Conservation (phyloP, 2,797 vertebrate genomes). For the Ciconia nigra region DNA sequence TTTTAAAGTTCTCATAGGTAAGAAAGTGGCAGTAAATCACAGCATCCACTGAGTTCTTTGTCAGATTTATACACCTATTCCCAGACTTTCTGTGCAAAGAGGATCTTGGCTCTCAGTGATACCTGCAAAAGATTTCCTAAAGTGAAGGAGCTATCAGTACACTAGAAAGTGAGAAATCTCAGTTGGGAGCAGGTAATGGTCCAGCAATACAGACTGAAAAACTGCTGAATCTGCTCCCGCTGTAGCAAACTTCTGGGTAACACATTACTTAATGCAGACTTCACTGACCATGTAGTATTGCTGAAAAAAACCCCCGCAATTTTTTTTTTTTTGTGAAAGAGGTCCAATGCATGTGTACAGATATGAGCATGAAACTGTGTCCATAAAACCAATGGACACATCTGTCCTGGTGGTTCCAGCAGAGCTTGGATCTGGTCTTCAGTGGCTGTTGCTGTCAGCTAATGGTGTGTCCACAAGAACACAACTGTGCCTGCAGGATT, state of each 20-base stretch:
- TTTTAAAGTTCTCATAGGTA: not conserved
- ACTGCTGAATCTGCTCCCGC: not conserved
- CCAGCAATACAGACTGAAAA: not conserved
- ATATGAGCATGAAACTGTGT: not conserved
- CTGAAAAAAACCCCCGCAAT: rapidly evolving
- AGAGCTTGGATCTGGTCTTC: not conserved
- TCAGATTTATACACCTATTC: not conserved
- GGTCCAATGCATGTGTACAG: not conserved
- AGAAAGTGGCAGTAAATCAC: not conserved
- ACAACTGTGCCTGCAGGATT: not conserved
- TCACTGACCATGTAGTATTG: not conserved
- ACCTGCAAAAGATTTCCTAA: not conserved
- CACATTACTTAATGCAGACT: not conserved
- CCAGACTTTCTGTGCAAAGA: not conserved
- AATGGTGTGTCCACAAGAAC: not conserved
- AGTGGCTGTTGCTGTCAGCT: not conserved
- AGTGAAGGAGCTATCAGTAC: not conserved
- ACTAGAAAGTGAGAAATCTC: not conserved
- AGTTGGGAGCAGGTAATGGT: not conserved
- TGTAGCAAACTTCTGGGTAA: not conserved
- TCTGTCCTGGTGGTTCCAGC: not conserved
- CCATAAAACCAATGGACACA: rapidly evolving
- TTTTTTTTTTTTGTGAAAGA: not conserved
- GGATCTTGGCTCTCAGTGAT: not conserved
- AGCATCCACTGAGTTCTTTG: not conserved